A percentile compares a stretch with the other conserved stretches of the same genome.
These are phyloP conservation scores for Sminthurides aquaticus DNA, from an alignment of 2,888 invertebrate genomes.

Conservation along the genomic window DNA sequence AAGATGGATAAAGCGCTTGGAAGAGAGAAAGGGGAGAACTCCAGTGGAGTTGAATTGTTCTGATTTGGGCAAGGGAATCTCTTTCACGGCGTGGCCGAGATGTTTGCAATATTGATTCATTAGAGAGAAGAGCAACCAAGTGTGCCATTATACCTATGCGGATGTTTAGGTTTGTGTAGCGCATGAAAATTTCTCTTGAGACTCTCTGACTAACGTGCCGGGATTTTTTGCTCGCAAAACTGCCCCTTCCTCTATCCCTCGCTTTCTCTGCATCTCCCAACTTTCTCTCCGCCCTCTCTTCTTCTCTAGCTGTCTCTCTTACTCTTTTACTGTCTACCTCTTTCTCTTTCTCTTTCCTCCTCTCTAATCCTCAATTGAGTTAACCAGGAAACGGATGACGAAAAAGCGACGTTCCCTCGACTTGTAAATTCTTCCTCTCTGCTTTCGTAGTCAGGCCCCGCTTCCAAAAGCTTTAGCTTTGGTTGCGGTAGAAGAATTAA, in stretches of 20 bases:
- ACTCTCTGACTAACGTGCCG: too few relatives aligned
- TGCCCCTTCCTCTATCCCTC: too few relatives aligned
- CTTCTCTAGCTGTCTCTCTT: neutral
- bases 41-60: too few relatives aligned
- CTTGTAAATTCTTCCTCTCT: neutral
- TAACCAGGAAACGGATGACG: neutral
- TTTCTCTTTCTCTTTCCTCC: neutral
- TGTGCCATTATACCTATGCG: slow-evolving; percentile 4
- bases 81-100: neutral
- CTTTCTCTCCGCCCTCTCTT: too few relatives aligned
- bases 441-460: too few relatives aligned
- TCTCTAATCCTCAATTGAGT: neutral
- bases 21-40: neutral
- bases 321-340: neutral
- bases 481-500: neutral
- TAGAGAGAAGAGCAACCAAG: neutral
- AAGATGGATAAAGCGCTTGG: neutral
- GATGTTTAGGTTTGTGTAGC: neutral
- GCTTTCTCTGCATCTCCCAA: too few relatives aligned
- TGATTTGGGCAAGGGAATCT: neutral
- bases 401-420: neutral
- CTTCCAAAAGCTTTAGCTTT: neutral
- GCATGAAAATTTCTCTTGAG: neutral
- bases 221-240: too few relatives aligned
- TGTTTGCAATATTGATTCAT: slow-evolving; percentile 2